Base-by-base conservation (phyloP, 92 coral and sea anemone species). In the Chrysogorgia sp. region DNA sequence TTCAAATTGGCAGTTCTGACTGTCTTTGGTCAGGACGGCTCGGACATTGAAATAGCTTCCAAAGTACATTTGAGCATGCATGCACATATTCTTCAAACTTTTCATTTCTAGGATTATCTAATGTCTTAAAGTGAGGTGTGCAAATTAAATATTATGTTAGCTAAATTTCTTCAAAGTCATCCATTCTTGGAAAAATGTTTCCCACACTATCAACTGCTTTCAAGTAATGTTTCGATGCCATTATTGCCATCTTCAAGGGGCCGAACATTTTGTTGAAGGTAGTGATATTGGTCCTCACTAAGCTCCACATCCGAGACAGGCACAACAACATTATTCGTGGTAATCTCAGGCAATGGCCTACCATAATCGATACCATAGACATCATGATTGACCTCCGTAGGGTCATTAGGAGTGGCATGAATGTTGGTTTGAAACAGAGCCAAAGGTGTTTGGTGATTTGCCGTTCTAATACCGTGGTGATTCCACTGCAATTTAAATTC, bases 241-340 rank as follows among this genome's bases (percentile, higher is more conserved):
- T 72, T 72, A 25, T 72, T 72, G 21, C 79, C 67, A 72, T 72
- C 79, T 47, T 72, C 64, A 29, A 48, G 61, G 19, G 79, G 79
- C 24, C 47, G 30, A 48, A 72, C 79, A n/a, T 40, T 31, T 34
- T 55, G 37, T 50, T 72, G 79, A 23, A 72, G 63, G 29, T 72
- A 63, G 20, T 28, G 41, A 72, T 21, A 50, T 29, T 72, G 79
- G 21, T 72, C 79, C 30, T 72, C 41, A 29, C 63, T 31, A 28
- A 48, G 79, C 35, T 30, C 28, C 23, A 71, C 61, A 10, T 12
- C 40, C 17, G 31, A 55, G 47, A 41, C 26, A 48, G 50, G 35
- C 40, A 48, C 63, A 45, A 71, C 59, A 49, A 55, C 43, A 71
- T 48, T 55, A 32, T 34, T 58, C 13, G 21, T 71, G 40, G 78